Conservation (phyloP, 2,888 invertebrate species). For the Hyppa rectilinea region DNA sequence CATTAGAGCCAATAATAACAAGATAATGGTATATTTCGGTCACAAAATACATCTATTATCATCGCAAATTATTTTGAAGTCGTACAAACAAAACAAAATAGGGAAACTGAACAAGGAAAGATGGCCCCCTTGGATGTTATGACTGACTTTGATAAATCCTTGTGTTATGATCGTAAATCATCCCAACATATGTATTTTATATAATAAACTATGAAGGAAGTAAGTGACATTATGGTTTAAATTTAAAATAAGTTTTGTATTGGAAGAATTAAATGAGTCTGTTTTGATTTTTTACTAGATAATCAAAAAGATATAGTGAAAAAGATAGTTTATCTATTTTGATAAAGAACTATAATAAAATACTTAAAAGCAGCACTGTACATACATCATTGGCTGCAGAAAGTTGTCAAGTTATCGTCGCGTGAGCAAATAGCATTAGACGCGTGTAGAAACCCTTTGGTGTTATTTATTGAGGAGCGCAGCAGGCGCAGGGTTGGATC, state of each 20-base stretch:
- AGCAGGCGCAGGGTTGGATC: slow-evolving; percentile 72
- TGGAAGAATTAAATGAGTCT: neutral
- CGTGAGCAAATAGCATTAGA: slow-evolving; percentile 86
- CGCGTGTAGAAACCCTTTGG: slow-evolving; percentile 82
- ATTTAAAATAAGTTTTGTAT: neutral
- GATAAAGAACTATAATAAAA: slow-evolving; percentile 21
- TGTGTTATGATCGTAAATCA: slow-evolving; percentile 50
- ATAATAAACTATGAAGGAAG: neutral
- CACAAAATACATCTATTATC: slow-evolving; percentile 31
- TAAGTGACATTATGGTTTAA: slow-evolving; percentile 8
- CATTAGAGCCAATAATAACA: slow-evolving; percentile 27
- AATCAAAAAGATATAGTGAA: neutral
- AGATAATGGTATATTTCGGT: neutral
- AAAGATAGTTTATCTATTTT: neutral
- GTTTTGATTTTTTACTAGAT: neutral
- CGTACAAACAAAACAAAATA: slow-evolving; percentile 53
- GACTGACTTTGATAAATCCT: slow-evolving; percentile 62
- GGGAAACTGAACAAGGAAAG: slow-evolving; percentile 64
- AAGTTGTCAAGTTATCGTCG: slow-evolving; percentile 79
- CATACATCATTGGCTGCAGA: slow-evolving; percentile 73
- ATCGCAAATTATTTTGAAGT: slow-evolving; percentile 38
- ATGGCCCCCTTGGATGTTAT: slow-evolving; percentile 28
- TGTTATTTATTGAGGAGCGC: slow-evolving; percentile 86
- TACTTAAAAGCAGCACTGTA: slow-evolving; percentile 44
- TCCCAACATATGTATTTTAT: slow-evolving; percentile 13